Base-by-base conservation (phyloP, 2,888 invertebrate genomes). In the Cacoxenus indagator region DNA sequence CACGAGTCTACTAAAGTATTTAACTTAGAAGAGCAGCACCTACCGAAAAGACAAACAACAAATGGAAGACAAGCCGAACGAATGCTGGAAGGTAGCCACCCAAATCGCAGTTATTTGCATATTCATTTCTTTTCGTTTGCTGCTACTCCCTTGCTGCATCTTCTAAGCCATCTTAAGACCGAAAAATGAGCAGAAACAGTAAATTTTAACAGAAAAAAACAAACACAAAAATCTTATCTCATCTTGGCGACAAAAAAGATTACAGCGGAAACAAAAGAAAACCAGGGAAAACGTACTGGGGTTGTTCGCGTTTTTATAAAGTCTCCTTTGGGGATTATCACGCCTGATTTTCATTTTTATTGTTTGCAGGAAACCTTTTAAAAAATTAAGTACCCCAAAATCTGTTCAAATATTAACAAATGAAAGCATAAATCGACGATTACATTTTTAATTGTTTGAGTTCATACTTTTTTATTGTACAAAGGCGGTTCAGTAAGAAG, bases 41-140 rank as follows among this genome's bases (percentile, higher is more conserved):
- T n/a, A n/a, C 37, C 37, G 14, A 37, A 37, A 37, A 37, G 37
- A 11, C 37, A 37, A 14, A 37, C 37, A 1, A 8, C 8, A 37
- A 31, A 5, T 31, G 6, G 0, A 5, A 31, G 9, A 2, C 37
- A 37, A 8, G 37, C 9, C 4, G 37, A 4, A 37, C 14, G 8
- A 4, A 37, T 11, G 37, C 14, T 14, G 37, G 37, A 8, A 37
- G 14, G 37, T 14, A 37, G 37, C 14, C 37, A 37, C 51, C 22
- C n/a, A 57, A 29, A n/a, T 37, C 59, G 29, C 37, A 59, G n/a
- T 59, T 31, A 59, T 59, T 59, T 59, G 59, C 31, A 31, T 59
- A 31, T 59, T 59, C 59, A 59, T 59, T 59, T 31, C 22, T n/a
- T 59, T 54, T 24, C 6, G 54, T 14, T 9, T 54, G 37, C 14